phyloP scores from a whole-genome alignment of 2,888 invertebrate genomes.

The Cheiracanthium punctorium region DNA sequence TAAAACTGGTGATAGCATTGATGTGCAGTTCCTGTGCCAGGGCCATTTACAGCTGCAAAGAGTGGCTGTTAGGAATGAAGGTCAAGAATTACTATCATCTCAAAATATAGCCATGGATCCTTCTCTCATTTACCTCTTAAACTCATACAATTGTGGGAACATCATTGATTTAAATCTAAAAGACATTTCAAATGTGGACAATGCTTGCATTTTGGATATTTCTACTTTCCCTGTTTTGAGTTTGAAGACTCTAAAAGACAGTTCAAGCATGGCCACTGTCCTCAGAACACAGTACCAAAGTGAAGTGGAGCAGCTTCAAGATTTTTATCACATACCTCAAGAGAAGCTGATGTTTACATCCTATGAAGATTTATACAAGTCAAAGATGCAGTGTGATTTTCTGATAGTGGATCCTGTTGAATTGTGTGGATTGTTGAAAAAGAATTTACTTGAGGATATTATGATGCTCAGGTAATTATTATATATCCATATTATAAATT shows the following conservation, averaged over 20 bases:
- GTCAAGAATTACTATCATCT: not conserved
- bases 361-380: slow-evolving; percentile 48
- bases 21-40: slow-evolving; percentile 41
- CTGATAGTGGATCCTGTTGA: slow-evolving; percentile 57
- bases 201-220: slow-evolving; percentile 43
- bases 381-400: slow-evolving; percentile 45
- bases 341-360: slow-evolving; percentile 49
- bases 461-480: slow-evolving; percentile 52
- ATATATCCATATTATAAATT: no score
- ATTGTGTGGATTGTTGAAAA: slow-evolving; percentile 48
- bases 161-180: slow-evolving; percentile 41
- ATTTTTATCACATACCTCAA: slow-evolving; percentile 29
- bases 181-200: slow-evolving; percentile 29
- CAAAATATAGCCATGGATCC: slow-evolving; percentile 46
- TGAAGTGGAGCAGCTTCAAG: slow-evolving; percentile 47
- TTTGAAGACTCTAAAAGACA: slow-evolving; percentile 39
- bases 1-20: slow-evolving; percentile 26
- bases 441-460: slow-evolving; percentile 52
- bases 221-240: slow-evolving; percentile 52
- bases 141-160: slow-evolving; percentile 42
- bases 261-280: not conserved
- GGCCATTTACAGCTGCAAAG: slow-evolving; percentile 48
- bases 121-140: slow-evolving; percentile 44
- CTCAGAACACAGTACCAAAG: slow-evolving; percentile 34
- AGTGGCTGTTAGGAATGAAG: slow-evolving; percentile 1